A percentile compares a stretch with the other conserved stretches of the same genome.
Evolutionary conservation across 2,797 vertebrate genomes (phyloP).

Genomic region (Florisuga fusca): DNA sequence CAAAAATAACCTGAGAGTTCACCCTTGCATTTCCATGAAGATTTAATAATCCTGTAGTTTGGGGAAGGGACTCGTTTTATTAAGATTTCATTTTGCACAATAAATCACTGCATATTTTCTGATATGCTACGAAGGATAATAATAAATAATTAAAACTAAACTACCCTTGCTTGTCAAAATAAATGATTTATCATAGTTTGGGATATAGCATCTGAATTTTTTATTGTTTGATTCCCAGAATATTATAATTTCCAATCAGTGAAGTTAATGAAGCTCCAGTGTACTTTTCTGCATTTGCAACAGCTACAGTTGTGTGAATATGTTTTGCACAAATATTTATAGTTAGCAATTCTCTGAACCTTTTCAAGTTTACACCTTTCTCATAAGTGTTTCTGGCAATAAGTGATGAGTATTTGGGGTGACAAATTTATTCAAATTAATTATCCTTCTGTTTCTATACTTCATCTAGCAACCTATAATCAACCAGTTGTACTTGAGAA

Average conservation of each 20-base stretch:
- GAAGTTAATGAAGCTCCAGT: constrained; percentile 45
- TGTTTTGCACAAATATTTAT: constrained; percentile 17
- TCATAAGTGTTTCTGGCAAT: not conserved
- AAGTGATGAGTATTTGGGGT: not conserved
- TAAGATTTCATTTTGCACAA: constrained; percentile 73
- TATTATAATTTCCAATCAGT: constrained; percentile 59
- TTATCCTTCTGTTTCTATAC: not conserved
- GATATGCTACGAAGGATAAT: constrained; percentile 63
- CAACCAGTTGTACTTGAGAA: not conserved
- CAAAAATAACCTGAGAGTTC: not conserved
- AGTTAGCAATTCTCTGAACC: not conserved
- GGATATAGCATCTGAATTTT: constrained; percentile 69
- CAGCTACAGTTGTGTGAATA: not conserved
- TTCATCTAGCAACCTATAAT: not conserved
- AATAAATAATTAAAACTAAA: constrained; percentile 72
- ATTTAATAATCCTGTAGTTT: constrained; percentile 66
- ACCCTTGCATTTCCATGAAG: constrained; percentile 27
- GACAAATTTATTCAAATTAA: not conserved
- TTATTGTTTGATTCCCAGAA: constrained; percentile 68
- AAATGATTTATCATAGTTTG: constrained; percentile 69
- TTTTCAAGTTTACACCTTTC: constrained; percentile 17
- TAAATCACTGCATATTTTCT: constrained; percentile 65
- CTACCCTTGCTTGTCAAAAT: constrained; percentile 63
- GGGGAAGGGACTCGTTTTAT: constrained; percentile 50
- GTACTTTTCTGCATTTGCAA: not conserved